phyloP scores from a whole-genome alignment of 2,888 invertebrate species.

The Agrochola lota region DNA sequence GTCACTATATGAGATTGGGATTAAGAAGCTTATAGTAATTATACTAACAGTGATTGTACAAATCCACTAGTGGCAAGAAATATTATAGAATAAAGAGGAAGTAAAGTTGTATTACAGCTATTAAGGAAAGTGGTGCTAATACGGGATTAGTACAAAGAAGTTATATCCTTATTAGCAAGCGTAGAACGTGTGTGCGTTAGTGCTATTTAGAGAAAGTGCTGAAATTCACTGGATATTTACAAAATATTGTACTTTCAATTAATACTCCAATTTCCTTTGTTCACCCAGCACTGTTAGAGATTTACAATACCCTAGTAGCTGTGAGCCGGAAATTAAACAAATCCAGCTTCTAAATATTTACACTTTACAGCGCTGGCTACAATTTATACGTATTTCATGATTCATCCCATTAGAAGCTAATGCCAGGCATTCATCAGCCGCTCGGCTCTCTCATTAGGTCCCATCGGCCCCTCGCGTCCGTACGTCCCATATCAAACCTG shows the following conservation, averaged over 20 bases:
- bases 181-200: background rate
- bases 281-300: background rate
- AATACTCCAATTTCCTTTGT: conserved; percentile 31
- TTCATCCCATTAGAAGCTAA: conserved; percentile 58
- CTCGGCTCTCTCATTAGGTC: conserved; percentile 56
- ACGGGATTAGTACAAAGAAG: conserved; percentile 2
- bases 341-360: conserved; percentile 22
- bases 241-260: conserved; percentile 26
- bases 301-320: conserved; percentile 17
- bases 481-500: conserved; percentile 12
- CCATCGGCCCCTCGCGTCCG: conserved; percentile 9
- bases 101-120: conserved; percentile 32
- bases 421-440: conserved; percentile 59
- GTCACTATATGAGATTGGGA: background rate
- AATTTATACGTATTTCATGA: conserved; percentile 30
- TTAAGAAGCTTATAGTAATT: background rate
- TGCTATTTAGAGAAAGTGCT: conserved; percentile 6
- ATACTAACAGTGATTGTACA: background rate
- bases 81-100: conserved; percentile 15
- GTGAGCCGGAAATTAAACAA: conserved; percentile 40
- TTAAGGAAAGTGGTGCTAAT: conserved; percentile 26
- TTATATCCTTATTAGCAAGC: conserved; percentile 26
- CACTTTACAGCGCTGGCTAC: conserved; percentile 20
- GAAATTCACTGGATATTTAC: conserved; percentile 1
- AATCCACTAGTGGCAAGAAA: conserved; percentile 13